Evolutionary conservation across 2,113 vertebrate species (phyloP), one percentile per base, ranked within the genome.

Genomic region (Aix galericulata): DNA sequence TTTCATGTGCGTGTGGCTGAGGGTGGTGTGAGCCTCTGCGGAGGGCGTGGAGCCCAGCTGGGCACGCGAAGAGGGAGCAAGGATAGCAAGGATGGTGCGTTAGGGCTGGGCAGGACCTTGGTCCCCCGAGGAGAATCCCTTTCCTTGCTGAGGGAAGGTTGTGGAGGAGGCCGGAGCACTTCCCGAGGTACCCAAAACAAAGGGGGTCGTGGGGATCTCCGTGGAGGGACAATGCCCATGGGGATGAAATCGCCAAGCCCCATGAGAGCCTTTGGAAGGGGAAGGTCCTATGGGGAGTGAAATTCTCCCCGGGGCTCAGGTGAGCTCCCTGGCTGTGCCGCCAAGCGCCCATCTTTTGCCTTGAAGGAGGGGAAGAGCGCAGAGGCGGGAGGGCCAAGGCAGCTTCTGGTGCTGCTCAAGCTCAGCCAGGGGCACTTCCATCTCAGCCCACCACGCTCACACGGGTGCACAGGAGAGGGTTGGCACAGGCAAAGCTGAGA

Each of bases 231-330:
- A 2, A 52, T 60, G 42, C 29, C 13, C 42, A 5, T 69, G 50
- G 31, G 81, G 22, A 18, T 86, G 63, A 32, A 29, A 69, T n/a
- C 76, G 7, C 11, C 13, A 18, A 79, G 14, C 18, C 74, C n/a
- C 0, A 0, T 56, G 40, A 86, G 2, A 71, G 11, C 25, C 46
- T 83, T 74, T 74, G 67, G 60, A 90, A 90, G 13, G 2, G 4
- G 12, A 85, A 55, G 11, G 16, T 86, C 20, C 60, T 31, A 26
- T 13, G 52, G 36, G 25, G 53, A 53, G 5, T 34, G 22, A 78
- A n/a, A 23, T 8, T 79, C 23, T 66, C 4, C 1, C 13, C 13
- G n/a, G 42, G 0, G 9, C 17, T 76, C 5, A 1, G 26, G 44
- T 10, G 10, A 62, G 16, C 11, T 66, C 1, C 0, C 29, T 34